phyloP scores from a whole-genome alignment of 2,113 vertebrate genomes.

The Ovis canadensis region DNA sequence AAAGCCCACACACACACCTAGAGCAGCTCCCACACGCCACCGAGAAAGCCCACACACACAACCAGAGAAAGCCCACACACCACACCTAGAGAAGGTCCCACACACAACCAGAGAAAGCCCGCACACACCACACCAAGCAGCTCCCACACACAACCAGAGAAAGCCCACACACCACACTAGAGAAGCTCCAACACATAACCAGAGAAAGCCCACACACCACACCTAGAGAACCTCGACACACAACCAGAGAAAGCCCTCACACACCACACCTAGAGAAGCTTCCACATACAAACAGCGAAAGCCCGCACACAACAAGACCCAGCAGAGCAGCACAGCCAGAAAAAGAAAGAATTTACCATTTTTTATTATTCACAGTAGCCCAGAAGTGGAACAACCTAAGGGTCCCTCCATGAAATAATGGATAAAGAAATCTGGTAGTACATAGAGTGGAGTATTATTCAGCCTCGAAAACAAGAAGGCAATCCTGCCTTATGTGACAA shows the following conservation, averaged over 20 bases:
- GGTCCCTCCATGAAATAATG: background rate
- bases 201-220: too few relatives aligned
- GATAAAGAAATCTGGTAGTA: background rate
- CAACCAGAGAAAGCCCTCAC: too few relatives aligned
- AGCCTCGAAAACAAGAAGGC: background rate
- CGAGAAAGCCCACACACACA: background rate
- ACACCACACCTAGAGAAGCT: too few relatives aligned
- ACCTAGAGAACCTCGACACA: rapidly evolving
- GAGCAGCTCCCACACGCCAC: background rate
- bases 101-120: too few relatives aligned
- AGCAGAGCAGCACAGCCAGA: background rate
- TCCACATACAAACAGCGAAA: background rate
- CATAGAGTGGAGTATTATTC: background rate
- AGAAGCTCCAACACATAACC: background rate
- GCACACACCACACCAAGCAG: too few relatives aligned
- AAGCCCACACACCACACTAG: rapidly evolving
- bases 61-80: background rate
- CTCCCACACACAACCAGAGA: background rate
- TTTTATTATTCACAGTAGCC: background rate
- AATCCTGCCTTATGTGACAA: background rate
- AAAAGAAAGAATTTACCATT: background rate
- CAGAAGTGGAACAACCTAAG: background rate
- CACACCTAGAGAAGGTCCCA: rapidly evolving
- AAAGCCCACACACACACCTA: background rate
- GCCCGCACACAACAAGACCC: background rate